phyloP scores from a whole-genome alignment of 2,888 invertebrate genomes.

The Dorcus hopei region DNA sequence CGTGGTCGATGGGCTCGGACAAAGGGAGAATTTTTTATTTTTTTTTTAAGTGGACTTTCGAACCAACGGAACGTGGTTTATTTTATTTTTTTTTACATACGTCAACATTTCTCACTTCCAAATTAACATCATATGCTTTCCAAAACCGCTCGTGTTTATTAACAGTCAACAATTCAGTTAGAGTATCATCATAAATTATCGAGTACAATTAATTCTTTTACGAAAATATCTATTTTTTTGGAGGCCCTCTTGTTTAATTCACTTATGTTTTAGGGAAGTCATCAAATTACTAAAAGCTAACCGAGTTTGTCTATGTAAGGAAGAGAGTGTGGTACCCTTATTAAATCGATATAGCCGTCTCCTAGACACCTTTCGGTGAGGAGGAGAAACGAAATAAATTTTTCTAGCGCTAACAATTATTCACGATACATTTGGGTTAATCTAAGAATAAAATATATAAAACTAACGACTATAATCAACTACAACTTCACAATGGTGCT shows the following conservation, averaged over 20 bases:
- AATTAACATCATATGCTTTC: not conserved
- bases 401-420: not conserved
- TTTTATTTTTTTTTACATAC: conserved; percentile 10
- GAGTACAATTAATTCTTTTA: not conserved
- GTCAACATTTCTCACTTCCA: conserved; percentile 5
- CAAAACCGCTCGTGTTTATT: not conserved
- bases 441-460: not conserved
- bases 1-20: conserved; percentile 53
- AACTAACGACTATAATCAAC: not conserved
- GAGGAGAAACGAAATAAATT: not conserved
- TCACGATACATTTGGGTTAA: not conserved
- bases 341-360: not conserved
- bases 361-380: not conserved
- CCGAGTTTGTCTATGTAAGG: not conserved
- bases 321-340: not conserved
- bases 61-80: conserved; percentile 41
- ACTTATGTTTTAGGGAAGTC: conserved; percentile 1
- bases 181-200: conserved; percentile 6
- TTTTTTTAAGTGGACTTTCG: conserved; percentile 43
- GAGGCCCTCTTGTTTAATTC: conserved; percentile 11
- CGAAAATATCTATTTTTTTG: conserved; percentile 13
- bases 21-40: conserved; percentile 37
- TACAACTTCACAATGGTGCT: not conserved
- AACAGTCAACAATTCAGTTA: conserved; percentile 14
- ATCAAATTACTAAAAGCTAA: not conserved